A percentile compares a stretch with the other conserved stretches of the same genome.
These are phyloP conservation scores for Acanthornis magna DNA, from an alignment of 2,797 vertebrate species.

Conservation along the genomic window DNA sequence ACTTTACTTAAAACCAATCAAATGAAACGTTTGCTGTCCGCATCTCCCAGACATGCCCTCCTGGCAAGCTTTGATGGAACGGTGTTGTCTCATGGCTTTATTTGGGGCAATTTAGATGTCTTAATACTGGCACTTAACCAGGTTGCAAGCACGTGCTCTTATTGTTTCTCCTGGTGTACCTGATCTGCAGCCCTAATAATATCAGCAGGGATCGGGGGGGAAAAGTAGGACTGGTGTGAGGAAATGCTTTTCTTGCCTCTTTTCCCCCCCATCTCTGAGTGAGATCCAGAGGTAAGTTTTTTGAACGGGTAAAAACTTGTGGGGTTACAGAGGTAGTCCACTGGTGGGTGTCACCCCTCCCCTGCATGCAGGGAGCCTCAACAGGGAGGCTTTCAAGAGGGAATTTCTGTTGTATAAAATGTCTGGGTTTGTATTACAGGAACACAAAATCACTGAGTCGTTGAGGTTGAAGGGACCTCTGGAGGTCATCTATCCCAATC, in stretches of 20 bases:
- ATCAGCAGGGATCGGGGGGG: neutral
- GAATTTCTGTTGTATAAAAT: neutral
- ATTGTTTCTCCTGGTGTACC: neutral
- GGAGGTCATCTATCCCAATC: neutral
- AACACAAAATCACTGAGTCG: slow-evolving; percentile 20
- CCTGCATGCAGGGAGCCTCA: neutral
- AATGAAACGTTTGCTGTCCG: neutral
- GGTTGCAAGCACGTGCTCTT: neutral
- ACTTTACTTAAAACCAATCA: slow-evolving; percentile 29
- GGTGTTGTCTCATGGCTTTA: neutral
- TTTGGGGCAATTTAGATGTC: neutral
- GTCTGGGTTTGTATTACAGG: slow-evolving; percentile 60
- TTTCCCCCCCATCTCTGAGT: neutral
- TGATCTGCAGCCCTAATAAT: neutral
- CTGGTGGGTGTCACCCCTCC: neutral
- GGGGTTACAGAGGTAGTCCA: neutral
- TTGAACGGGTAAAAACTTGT: neutral
- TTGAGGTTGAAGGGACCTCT: slow-evolving; percentile 33
- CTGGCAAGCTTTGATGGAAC: neutral
- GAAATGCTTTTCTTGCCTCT: neutral
- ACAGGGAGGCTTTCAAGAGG: neutral
- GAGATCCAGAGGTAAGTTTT: slow-evolving; percentile 38
- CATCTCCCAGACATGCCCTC: neutral
- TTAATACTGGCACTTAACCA: neutral
- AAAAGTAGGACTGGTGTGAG: neutral